phyloP scores from a whole-genome alignment of 1,140 invertebrate species.

The Venturia canescens region DNA sequence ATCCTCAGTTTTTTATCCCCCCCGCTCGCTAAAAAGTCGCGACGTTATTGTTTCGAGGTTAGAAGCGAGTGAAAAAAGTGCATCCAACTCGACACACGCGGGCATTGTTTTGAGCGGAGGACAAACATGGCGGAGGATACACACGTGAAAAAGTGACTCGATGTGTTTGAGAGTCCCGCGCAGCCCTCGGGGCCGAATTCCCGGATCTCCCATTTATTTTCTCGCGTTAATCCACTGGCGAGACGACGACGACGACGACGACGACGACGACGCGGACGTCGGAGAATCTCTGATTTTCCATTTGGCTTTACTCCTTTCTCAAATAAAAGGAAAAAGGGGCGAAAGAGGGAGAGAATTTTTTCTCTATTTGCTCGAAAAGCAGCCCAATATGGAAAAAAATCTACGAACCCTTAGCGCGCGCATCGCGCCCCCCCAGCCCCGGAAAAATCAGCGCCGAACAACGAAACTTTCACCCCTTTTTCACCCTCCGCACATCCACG shows the following conservation, averaged over 20 bases:
- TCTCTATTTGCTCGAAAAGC: not conserved
- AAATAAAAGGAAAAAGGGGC: not conserved
- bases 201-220: not conserved
- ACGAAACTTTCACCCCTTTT: conserved; percentile 47
- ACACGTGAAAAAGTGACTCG: not conserved
- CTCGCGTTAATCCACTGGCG: not conserved
- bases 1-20: too few relatives aligned
- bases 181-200: not conserved
- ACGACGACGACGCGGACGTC: not conserved
- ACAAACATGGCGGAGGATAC: not conserved
- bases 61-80: too few relatives aligned
- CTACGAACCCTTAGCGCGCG: not conserved
- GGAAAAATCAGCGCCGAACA: conserved; percentile 63
- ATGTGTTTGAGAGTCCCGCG: not conserved
- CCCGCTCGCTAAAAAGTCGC: too few relatives aligned
- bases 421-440: conserved; percentile 45
- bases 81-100: too few relatives aligned
- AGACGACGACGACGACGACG: not conserved
- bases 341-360: not conserved
- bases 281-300: not conserved
- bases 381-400: not conserved
- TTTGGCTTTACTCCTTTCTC: not conserved
- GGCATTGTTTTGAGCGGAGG: too few relatives aligned
- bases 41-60: too few relatives aligned
- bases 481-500: too few relatives aligned